phyloP scores from a whole-genome alignment of 1,140 invertebrate species.

The Helicorthomorpha holstii region DNA sequence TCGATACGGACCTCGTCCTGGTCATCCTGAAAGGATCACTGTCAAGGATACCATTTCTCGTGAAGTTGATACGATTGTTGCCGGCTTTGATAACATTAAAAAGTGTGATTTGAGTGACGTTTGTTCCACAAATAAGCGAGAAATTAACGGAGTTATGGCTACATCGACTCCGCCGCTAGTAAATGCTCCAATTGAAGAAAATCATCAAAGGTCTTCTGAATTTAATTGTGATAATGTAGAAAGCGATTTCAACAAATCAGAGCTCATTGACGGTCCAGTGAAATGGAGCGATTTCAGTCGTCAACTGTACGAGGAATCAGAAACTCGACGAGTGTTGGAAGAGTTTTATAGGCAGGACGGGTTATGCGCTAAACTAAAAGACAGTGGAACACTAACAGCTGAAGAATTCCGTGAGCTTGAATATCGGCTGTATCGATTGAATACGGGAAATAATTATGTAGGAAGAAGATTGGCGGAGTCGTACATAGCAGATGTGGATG shows the following conservation, averaged over 20 bases:
- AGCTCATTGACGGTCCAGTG: neutral
- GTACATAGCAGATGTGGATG: conserved; percentile 19
- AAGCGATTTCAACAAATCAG: no score
- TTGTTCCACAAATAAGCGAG: no score
- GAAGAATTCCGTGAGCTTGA: conserved; percentile 51
- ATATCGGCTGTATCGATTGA: conserved; percentile 53
- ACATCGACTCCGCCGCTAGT: neutral
- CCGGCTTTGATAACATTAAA: neutral
- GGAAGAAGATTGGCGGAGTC: conserved; percentile 49
- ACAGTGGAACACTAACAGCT: conserved; percentile 22
- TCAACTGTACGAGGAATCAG: conserved; percentile 58
- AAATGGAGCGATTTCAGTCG: neutral
- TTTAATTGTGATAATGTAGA: neutral
- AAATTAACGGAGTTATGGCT: no score
- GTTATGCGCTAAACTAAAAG: conserved; percentile 12
- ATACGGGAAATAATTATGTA: conserved; percentile 55
- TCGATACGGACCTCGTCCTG: conserved; percentile 50
- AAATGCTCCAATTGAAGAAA: neutral
- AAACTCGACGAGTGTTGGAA: conserved; percentile 73
- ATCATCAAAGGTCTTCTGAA: neutral
- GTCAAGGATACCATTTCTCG: neutral
- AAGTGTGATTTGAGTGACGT: neutral
- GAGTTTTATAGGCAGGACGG: conserved; percentile 73
- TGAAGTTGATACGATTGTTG: neutral
- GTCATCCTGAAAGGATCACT: conserved; percentile 14